Base-by-base conservation (phyloP, 2,113 vertebrate species). In the Dolichallabes microphthalmus region DNA sequence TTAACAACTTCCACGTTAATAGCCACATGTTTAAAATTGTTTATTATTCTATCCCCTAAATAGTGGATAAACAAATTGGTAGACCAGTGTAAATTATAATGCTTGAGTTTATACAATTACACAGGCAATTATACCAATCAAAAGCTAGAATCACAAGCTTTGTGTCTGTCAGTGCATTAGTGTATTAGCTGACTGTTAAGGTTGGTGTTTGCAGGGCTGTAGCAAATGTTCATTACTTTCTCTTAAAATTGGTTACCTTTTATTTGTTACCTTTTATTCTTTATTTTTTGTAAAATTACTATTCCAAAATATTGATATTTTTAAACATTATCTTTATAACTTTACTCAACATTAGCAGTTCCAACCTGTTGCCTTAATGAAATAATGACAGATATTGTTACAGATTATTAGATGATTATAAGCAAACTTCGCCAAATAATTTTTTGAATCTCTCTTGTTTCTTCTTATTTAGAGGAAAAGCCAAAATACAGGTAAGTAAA, bases 401-500 rank as follows among this genome's bases (percentile, higher is more conserved):
- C 11, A 78, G 27, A 12, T 78, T 9, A 57, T 58, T 78, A 58
- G 20, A 58, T 58, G 12, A 32, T 78, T 20, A 13, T 12, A 7
- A 60, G 6, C 25, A 76, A 77, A 20, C 32, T 22, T 79, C 39
- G 11, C 76, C 0, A 60, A 13, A 25, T 79, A 60, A 25, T 79
- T 2, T 60, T 25, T 60, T 79, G 30, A 45, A 60, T 19, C 87
- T 87, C 92, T 94, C 90, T 90, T 90, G 90, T 88, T 89, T 89
- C 88, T 45, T 79, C 10, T 39, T 60, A 39, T 60, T 90, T 88
- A 97, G 96, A 97, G 88, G 96, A 96, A 92, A 98, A 96, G 94
- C 97, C 96, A 90, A 97, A 96, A 93, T 96, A 94, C 93, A 96
- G 96, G 96, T 97, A 94, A 97, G 96, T 96, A 81, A 20, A 35